Percentiles rank a stretch among this genome's conserved stretches.
These are phyloP conservation scores for Hybognathus amarus DNA, from an alignment of 2,797 vertebrate species.

Conservation along the genomic window DNA sequence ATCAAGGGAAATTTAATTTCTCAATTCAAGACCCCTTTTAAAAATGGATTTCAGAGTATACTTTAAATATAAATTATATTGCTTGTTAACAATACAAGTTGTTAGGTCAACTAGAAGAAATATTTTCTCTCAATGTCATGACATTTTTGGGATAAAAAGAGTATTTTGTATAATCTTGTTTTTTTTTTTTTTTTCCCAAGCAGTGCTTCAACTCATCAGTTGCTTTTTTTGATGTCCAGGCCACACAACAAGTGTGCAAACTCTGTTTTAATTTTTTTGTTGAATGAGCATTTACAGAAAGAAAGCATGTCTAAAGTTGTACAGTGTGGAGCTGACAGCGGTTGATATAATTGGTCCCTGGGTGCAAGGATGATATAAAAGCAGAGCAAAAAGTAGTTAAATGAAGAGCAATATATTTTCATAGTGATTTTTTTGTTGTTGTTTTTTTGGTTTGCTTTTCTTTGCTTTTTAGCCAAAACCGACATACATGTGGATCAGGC, in stretches of 20 bases:
- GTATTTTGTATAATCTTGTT: background rate
- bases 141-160: background rate
- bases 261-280: background rate
- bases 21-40: too few relatives aligned
- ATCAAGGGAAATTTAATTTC: background rate
- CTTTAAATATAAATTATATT: background rate
- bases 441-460: too few relatives aligned
- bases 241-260: background rate
- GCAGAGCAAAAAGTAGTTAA: background rate
- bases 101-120: background rate
- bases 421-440: too few relatives aligned
- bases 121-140: background rate
- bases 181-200: background rate
- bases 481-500: too few relatives aligned
- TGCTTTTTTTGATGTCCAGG: background rate
- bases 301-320: conserved; percentile 4
- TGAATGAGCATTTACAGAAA: background rate
- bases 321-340: conserved; percentile 4
- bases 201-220: background rate
- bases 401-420: too few relatives aligned
- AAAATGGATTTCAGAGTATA: background rate
- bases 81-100: background rate
- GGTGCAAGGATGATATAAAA: background rate
- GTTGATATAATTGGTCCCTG: conserved; percentile 16
- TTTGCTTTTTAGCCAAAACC: too few relatives aligned